These are phyloP conservation scores for Pyrocephalus nanus DNA, from an alignment of 2,797 vertebrate species.

Conservation along the genomic window DNA sequence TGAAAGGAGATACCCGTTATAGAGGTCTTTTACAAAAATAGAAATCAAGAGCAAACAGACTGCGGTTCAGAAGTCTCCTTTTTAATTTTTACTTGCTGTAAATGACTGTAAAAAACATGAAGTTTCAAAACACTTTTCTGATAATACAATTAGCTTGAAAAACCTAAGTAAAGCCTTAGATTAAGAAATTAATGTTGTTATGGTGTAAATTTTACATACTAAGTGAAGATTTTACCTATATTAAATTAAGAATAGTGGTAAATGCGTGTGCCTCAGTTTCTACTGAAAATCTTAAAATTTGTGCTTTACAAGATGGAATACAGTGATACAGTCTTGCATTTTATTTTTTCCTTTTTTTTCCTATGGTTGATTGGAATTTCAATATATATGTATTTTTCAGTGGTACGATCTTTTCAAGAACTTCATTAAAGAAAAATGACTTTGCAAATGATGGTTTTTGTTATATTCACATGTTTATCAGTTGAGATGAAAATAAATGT, in stretches of 20 bases:
- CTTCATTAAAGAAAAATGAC: not conserved
- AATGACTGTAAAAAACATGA: not conserved
- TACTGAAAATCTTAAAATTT: not conserved
- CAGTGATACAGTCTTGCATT: not conserved
- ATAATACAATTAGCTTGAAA: not conserved
- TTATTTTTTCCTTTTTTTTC: not conserved
- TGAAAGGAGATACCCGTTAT: not conserved
- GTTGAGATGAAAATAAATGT: not conserved
- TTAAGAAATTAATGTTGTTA: not conserved
- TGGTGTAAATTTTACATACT: not conserved
- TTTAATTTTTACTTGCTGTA: not conserved
- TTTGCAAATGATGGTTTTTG: not conserved
- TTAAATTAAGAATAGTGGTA: not conserved
- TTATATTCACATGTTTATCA: not conserved
- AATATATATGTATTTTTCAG: not conserved
- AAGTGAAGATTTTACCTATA: not conserved
- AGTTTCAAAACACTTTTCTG: not conserved
- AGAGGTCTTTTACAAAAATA: not conserved
- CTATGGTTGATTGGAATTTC: not conserved
- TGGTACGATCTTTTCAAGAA: not conserved
- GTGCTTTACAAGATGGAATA: not conserved
- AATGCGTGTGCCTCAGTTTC: not conserved
- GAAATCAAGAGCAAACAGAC: not conserved
- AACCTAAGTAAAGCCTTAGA: not conserved
- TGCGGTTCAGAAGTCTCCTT: not conserved